Percentiles rank a stretch among this genome's conserved stretches.
phyloP scores from a whole-genome alignment of 1,140 invertebrate species.

The Drosophila malerkotliana region DNA sequence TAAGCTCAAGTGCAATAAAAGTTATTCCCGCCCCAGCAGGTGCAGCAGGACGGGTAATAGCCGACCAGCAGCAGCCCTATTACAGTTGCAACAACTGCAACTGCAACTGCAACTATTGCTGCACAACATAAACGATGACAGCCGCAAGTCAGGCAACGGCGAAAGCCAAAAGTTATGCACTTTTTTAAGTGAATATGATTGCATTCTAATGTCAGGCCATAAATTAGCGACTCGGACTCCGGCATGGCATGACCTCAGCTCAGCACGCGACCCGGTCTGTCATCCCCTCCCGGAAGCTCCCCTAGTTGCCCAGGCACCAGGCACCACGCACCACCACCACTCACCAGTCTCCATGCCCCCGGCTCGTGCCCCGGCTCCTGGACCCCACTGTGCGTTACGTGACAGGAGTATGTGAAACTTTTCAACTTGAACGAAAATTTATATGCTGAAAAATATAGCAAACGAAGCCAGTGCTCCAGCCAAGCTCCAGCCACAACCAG shows the following conservation, averaged over 20 bases:
- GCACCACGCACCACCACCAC: conserved; percentile 3
- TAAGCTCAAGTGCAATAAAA: conserved; percentile 44
- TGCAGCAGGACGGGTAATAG: background rate
- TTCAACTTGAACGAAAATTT: conserved; percentile 78
- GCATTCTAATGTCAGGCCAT: conserved; percentile 78
- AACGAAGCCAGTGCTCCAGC: conserved; percentile 18
- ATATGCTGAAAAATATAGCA: conserved; percentile 70
- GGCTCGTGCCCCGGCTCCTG: background rate
- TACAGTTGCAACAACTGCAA: background rate
- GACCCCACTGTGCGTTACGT: conserved; percentile 59
- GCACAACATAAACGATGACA: conserved; percentile 27
- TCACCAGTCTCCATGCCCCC: background rate
- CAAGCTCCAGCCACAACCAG: background rate
- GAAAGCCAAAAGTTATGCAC: conserved; percentile 56
- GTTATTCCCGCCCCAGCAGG: conserved; percentile 11
- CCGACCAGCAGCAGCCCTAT: no score
- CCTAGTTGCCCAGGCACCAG: background rate
- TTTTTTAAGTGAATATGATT: conserved; percentile 81
- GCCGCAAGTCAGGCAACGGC: conserved; percentile 18
- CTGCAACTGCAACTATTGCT: background rate
- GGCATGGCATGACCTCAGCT: conserved; percentile 27
- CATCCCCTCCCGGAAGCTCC: no score
- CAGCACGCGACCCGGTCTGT: conserved; percentile 25
- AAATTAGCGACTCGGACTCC: conserved; percentile 68
- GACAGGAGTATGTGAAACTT: conserved; percentile 80